These are phyloP conservation scores for Pelodiscus sinensis DNA, from an alignment of 2,113 vertebrate species.

Conservation along the genomic window DNA sequence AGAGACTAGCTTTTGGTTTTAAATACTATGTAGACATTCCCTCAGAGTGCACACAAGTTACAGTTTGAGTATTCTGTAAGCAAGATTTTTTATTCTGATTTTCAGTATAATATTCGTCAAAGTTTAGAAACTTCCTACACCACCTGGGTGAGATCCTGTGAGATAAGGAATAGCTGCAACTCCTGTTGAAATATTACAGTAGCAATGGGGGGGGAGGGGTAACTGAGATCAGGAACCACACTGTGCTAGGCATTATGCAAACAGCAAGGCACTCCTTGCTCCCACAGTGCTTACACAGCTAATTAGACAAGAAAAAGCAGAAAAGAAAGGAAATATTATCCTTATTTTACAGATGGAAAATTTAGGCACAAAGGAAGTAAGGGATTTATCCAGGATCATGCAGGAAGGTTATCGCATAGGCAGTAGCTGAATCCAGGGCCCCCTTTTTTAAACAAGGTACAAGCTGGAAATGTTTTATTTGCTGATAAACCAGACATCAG, in stretches of 20 bases:
- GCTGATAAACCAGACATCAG: background rate
- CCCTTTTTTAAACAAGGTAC: background rate
- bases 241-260: background rate
- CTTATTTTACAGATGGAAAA: background rate
- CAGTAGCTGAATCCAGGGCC: background rate
- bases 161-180: background rate
- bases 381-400: background rate
- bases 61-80: background rate
- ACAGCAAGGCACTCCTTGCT: background rate
- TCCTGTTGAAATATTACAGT: background rate
- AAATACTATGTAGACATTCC: background rate
- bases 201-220: background rate
- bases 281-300: background rate
- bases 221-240: background rate
- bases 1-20: background rate
- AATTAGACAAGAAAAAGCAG: background rate
- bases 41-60: background rate
- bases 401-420: background rate
- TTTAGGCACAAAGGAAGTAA: background rate
- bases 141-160: background rate
- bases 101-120: background rate
- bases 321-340: background rate
- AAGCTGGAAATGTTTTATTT: background rate
- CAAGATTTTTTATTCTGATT: background rate
- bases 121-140: background rate